Evolutionary conservation across 2,888 invertebrate species (phyloP).

Genomic region (Heliconius charithonia): DNA sequence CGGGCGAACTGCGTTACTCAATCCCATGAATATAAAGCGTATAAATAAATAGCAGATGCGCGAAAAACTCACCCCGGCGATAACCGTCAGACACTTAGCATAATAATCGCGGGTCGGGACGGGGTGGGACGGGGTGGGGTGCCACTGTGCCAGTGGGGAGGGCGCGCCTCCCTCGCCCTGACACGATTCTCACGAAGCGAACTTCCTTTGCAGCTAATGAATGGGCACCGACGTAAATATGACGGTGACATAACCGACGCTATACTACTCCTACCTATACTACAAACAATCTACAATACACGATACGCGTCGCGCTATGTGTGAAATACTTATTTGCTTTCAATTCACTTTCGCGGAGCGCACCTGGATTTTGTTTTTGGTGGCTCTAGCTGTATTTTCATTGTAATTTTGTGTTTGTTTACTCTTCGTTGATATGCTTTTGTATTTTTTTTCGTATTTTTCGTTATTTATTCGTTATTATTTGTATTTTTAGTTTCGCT

Average conservation of each 20-base stretch:
- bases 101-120: constrained; percentile 76
- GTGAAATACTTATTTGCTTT: constrained; percentile 23
- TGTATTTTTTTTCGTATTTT: no score
- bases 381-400: not conserved
- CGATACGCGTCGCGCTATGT: constrained; percentile 35
- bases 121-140: constrained; percentile 58
- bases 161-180: constrained; percentile 63
- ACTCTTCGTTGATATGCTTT: not conserved
- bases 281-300: not conserved
- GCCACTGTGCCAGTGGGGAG: constrained; percentile 47
- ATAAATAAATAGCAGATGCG: constrained; percentile 84
- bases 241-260: constrained; percentile 67
- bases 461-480: no score
- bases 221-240: constrained; percentile 75
- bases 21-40: constrained; percentile 82
- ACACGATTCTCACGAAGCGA: constrained; percentile 81
- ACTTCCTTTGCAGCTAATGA: constrained; percentile 80
- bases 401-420: constrained; percentile 1
- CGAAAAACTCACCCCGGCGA: constrained; percentile 80
- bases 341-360: constrained; percentile 18
- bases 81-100: constrained; percentile 80
- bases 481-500: not conserved
- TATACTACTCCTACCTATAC: constrained; percentile 10
- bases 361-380: not conserved
- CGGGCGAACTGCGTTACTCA: constrained; percentile 69